Evolutionary conservation across 2,888 invertebrate species (phyloP).

Genomic region (Allacma fusca): DNA sequence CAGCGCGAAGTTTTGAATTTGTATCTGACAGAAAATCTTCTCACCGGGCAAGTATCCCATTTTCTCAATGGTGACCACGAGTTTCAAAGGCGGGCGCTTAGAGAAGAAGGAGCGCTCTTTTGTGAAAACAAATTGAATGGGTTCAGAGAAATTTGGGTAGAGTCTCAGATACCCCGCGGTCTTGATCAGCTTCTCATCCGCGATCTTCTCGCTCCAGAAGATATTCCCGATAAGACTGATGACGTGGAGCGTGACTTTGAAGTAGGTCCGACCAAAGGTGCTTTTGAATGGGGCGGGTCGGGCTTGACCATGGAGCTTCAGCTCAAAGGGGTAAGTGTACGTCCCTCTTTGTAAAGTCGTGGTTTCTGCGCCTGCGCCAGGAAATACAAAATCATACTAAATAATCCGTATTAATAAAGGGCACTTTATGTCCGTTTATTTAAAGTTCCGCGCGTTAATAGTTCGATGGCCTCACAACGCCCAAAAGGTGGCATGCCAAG

Average conservation of each 20-base stretch:
- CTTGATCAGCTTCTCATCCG: neutral
- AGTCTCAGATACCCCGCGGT: neutral
- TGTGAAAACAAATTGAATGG: neutral
- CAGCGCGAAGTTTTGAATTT: neutral
- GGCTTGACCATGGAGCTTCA: neutral
- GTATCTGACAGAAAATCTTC: neutral
- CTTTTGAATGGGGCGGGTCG: neutral
- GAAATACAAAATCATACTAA: too few relatives aligned
- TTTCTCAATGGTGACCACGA: neutral
- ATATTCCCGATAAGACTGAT: neutral
- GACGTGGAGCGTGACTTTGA: neutral
- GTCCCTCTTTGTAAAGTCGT: neutral
- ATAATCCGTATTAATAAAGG: too few relatives aligned
- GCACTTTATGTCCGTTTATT: too few relatives aligned
- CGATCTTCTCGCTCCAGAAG: neutral
- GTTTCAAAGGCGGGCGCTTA: neutral
- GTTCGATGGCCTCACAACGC: too few relatives aligned
- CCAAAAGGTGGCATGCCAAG: too few relatives aligned
- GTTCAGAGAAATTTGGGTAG: neutral
- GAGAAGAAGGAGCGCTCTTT: neutral
- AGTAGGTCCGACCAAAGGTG: neutral
- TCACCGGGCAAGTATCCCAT: neutral
- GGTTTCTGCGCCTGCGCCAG: too few relatives aligned
- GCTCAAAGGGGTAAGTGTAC: conserved; percentile 1
- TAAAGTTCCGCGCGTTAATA: too few relatives aligned